Evolutionary conservation across 1,140 invertebrate species (phyloP), one percentile per base, ranked within the genome.

Genomic region (Mamestra configurata): DNA sequence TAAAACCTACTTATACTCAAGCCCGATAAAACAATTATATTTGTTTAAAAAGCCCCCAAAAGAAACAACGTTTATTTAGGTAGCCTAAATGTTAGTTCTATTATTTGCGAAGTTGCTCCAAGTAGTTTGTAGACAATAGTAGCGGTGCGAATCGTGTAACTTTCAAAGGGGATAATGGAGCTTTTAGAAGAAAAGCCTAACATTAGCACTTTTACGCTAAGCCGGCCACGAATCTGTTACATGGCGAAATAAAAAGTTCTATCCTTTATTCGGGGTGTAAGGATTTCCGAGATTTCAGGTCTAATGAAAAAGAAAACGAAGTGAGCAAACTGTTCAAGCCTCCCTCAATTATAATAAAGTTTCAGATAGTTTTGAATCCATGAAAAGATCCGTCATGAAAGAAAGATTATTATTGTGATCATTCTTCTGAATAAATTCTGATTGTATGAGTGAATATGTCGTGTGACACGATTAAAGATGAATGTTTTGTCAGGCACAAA

Each of bases 201-300:
- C 72, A 76, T 76, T 76, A 76, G 55, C 72, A 76, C 55, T 76
- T 61, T 76, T 61, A 61, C 55, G 40, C 55, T 76, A 76, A 43
- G 72, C 55, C 72, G 72, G 72, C 72, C 72, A 57, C 71, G 55
- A 76, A 76, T 76, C 72, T 76, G 72, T 61, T 61, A 61, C 53
- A 61, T n/a, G 3, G 37, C 18, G 55, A 61, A 61, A 76, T 46
- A 61, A 61, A 76, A 76, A 76, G 35, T 76, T 76, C 37, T 24
- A 40, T 46, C 55, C 15, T 49, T 75, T 75, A 53, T 71, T 71
- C 49, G 27, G 35, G 7, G 37, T 18, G 49, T 37, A 40, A 20
- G 40, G 3, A 70, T 49, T 59, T 15, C 27, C 55, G 22, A 59
- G 24, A n/a, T 55, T 55, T 22, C 0, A 11, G 1, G 53, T 27